Evolutionary conservation across 2,797 vertebrate species (phyloP).

Genomic region (Pipistrellus nathusii): DNA sequence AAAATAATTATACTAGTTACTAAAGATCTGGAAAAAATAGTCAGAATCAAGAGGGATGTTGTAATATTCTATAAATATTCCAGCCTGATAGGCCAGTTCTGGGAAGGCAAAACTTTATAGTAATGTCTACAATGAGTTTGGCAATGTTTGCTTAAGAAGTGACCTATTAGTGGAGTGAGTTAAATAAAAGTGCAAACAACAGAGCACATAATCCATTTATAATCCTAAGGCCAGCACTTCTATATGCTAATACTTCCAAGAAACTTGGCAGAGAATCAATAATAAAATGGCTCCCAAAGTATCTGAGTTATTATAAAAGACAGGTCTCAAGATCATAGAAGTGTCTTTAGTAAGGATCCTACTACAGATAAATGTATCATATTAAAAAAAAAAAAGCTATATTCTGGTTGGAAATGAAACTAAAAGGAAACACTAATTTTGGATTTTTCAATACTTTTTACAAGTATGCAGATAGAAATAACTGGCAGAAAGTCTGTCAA

Average conservation of each 20-base stretch:
- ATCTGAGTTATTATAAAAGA: neutral
- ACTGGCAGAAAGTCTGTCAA: neutral
- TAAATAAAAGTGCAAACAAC: conserved; percentile 9
- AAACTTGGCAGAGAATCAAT: neutral
- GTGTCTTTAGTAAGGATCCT: neutral
- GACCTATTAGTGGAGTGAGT: neutral
- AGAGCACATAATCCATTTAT: neutral
- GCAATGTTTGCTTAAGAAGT: neutral
- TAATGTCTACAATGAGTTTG: neutral
- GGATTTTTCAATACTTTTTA: neutral
- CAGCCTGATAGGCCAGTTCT: neutral
- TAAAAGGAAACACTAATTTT: neutral
- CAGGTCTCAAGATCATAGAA: neutral
- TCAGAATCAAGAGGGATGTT: neutral
- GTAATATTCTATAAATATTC: conserved; percentile 28
- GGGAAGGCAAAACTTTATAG: neutral
- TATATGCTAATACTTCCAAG: neutral
- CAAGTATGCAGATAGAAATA: neutral
- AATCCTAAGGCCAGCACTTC: neutral
- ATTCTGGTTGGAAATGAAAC: neutral
- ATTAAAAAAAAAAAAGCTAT: neutral
- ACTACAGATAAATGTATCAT: neutral
- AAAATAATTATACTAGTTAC: neutral
- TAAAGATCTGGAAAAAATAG: neutral
- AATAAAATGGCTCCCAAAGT: neutral